Percentiles rank a stretch among this genome's conserved stretches.
Conservation (phyloP, 1,140 invertebrate genomes). For the Dryas iulia region DNA sequence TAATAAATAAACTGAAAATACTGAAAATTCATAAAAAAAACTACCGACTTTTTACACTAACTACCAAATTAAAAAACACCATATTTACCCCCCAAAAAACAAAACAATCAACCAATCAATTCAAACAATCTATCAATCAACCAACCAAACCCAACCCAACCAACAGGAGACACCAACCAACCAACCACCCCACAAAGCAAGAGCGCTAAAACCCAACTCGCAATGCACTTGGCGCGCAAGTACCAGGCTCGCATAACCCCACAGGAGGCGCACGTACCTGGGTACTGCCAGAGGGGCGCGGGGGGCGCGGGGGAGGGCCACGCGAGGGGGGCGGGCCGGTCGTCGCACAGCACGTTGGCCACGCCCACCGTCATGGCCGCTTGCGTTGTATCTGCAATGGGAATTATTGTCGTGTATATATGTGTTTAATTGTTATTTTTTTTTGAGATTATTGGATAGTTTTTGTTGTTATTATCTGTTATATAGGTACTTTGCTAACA, state of each 20-base stretch:
- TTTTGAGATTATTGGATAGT: background rate
- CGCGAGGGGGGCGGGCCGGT: conserved; percentile 68
- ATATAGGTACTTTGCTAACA: background rate
- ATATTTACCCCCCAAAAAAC: too few species aligned
- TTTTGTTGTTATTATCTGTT: background rate
- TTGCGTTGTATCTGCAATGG: conserved; percentile 73
- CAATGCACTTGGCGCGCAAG: conserved; percentile 76
- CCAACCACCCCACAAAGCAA: too few species aligned
- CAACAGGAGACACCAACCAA: too few species aligned
- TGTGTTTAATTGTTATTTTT: conserved; percentile 4
- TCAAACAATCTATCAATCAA: too few species aligned
- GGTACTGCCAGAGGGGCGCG: conserved; percentile 88
- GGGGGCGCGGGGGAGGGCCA: conserved; percentile 76
- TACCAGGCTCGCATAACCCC: conserved; percentile 66
- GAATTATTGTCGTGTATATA: conserved; percentile 48
- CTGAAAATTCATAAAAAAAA: too few species aligned
- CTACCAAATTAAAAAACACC: too few species aligned
- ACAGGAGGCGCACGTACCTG: conserved; percentile 81
- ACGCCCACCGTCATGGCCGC: conserved; percentile 82
- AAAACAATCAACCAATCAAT: too few species aligned
- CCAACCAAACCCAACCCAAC: too few species aligned
- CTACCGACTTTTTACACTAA: too few species aligned
- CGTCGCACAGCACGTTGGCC: conserved; percentile 78
- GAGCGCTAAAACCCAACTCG: conserved; percentile 63
- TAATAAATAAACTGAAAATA: too few species aligned